These are phyloP conservation scores for Oscheius sp. DNA, from an alignment of 2,888 invertebrate species.

Conservation along the genomic window DNA sequence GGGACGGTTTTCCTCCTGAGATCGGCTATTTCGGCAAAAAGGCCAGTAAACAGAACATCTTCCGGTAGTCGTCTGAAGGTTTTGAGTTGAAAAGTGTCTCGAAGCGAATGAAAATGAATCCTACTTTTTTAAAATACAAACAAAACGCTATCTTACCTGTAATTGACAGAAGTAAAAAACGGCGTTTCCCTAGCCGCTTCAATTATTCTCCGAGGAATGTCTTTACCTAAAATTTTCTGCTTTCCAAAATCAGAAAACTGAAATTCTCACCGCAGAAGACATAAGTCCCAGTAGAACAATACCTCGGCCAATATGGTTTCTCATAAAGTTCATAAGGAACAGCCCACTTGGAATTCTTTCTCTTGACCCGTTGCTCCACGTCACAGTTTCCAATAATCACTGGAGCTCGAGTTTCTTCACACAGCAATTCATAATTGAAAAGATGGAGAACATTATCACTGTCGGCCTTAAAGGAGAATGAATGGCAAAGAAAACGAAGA, in stretches of 20 bases:
- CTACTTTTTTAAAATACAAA: too few relatives aligned
- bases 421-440: constrained; percentile 47
- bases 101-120: too few relatives aligned
- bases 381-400: constrained; percentile 52
- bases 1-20: constrained; percentile 43
- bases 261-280: constrained; percentile 39
- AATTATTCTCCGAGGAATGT: constrained; percentile 40
- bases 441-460: constrained; percentile 54
- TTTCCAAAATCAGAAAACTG: not conserved
- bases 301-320: constrained; percentile 41
- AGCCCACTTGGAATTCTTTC: constrained; percentile 53
- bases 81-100: not conserved
- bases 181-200: constrained; percentile 41
- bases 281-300: constrained; percentile 56
- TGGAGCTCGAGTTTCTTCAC: constrained; percentile 54
- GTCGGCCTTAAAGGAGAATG: constrained; percentile 51
- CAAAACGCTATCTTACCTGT: constrained; percentile 35
- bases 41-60: constrained; percentile 57
- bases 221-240: constrained; percentile 33
- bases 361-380: constrained; percentile 42
- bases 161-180: constrained; percentile 48
- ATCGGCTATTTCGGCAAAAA: constrained; percentile 48
- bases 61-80: constrained; percentile 48
- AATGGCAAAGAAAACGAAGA: too few relatives aligned
- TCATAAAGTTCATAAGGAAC: constrained; percentile 47